phyloP scores from a whole-genome alignment of 2,797 vertebrate genomes.

The Cyclopterus lumpus region DNA sequence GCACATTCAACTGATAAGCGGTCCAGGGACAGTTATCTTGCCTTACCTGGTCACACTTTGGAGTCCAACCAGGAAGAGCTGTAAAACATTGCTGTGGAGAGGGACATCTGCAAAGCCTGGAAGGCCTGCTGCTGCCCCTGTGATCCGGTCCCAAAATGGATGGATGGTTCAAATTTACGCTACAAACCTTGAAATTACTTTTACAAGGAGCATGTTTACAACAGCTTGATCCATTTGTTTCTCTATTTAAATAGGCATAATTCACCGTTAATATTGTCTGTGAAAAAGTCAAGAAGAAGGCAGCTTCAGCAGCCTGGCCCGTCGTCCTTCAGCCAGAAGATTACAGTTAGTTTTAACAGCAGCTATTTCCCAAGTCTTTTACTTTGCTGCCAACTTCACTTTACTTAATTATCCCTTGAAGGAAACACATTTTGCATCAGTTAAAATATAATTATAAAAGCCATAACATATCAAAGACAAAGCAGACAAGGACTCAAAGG shows the following conservation, averaged over 20 bases:
- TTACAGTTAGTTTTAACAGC: neutral
- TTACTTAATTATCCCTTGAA: neutral
- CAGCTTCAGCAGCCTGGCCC: neutral
- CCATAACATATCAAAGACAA: neutral
- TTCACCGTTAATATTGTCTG: neutral
- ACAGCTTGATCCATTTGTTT: neutral
- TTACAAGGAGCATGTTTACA: neutral
- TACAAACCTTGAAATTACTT: neutral
- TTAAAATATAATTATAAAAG: neutral
- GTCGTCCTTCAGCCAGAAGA: neutral
- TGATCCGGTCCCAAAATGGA: no score
- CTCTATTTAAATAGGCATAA: neutral
- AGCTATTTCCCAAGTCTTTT: neutral
- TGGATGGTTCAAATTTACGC: neutral
- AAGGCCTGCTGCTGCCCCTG: no score
- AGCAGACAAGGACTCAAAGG: neutral
- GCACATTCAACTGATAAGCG: neutral
- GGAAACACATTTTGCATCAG: neutral
- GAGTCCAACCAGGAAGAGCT: neutral
- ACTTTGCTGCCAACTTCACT: neutral
- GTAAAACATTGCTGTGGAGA: neutral
- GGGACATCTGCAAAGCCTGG: no score
- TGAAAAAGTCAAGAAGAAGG: neutral
- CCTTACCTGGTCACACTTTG: neutral
- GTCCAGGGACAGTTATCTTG: neutral